A percentile compares a stretch with the other conserved stretches of the same genome.
phyloP scores from a whole-genome alignment of 2,113 vertebrate species.

The Peromyscus polionotus region DNA sequence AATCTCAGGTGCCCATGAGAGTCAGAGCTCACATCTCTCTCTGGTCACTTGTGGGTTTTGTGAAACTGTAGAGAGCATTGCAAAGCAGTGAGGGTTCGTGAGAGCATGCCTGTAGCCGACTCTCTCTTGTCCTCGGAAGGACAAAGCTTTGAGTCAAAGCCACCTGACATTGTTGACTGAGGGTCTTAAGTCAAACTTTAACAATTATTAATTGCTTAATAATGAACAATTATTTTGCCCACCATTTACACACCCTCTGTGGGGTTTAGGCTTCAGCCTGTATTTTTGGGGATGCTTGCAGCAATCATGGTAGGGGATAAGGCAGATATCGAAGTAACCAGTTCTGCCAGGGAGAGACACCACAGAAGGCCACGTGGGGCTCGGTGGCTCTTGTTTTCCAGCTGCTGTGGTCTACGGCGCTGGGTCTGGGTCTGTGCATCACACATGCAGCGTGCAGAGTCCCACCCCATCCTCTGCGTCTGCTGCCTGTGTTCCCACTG shows the following conservation, averaged over 20 bases:
- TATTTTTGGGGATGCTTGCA: too few species aligned
- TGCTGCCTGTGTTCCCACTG: neutral
- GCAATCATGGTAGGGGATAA: rapidly evolving
- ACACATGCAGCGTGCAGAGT: neutral
- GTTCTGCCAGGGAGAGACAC: neutral
- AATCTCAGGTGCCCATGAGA: neutral
- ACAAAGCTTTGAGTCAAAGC: neutral
- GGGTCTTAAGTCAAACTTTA: neutral
- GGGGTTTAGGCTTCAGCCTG: neutral
- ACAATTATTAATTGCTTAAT: too few species aligned
- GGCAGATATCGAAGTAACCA: rapidly evolving
- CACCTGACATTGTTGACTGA: neutral
- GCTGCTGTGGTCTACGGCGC: neutral
- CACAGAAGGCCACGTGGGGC: neutral
- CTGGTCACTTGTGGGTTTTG: neutral
- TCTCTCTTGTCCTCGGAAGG: neutral
- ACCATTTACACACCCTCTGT: rapidly evolving
- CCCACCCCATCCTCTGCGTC: neutral
- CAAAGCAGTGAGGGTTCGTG: neutral
- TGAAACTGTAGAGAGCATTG: neutral
- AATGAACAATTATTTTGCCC: neutral
- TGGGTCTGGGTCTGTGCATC: neutral
- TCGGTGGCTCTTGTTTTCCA: rapidly evolving
- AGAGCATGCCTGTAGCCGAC: rapidly evolving
- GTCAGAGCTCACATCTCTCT: neutral